Percentiles rank a stretch among this genome's conserved stretches.
These are phyloP conservation scores for Macrochelys suwanniensis DNA, from an alignment of 2,797 vertebrate genomes.

Conservation along the genomic window DNA sequence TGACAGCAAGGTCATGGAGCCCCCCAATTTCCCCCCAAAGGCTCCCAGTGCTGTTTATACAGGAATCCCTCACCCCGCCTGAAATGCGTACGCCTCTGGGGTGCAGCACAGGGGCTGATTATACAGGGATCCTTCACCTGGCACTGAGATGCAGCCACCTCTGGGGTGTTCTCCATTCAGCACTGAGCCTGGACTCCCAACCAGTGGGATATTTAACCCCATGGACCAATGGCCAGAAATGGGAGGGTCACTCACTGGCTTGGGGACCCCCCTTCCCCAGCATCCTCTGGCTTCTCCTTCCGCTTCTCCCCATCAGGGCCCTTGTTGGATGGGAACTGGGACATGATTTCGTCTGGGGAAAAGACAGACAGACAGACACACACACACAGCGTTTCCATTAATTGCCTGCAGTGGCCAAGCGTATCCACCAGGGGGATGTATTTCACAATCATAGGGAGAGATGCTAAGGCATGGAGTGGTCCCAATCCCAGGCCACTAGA, in stretches of 20 bases:
- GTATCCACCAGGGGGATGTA: neutral
- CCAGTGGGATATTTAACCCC: neutral
- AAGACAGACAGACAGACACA: neutral
- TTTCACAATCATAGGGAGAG: no score
- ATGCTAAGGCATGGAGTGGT: neutral
- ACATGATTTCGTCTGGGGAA: constrained; percentile 92
- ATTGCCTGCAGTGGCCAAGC: neutral
- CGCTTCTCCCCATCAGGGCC: constrained; percentile 25
- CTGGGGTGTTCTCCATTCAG: neutral
- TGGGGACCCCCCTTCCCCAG: constrained; percentile 35
- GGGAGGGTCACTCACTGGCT: neutral
- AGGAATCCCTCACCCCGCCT: neutral
- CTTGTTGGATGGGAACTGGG: constrained; percentile 89
- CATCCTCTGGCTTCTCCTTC: constrained; percentile 51
- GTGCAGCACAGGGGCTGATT: neutral
- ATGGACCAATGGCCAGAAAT: constrained; percentile 13
- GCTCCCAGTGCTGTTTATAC: neutral
- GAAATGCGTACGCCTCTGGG: neutral
- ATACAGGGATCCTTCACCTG: neutral
- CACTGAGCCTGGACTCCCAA: neutral
- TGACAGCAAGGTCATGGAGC: neutral
- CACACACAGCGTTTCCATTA: neutral
- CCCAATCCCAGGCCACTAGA: neutral
- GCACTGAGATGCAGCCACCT: neutral
- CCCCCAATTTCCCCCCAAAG: neutral